phyloP scores from a whole-genome alignment of 2,113 vertebrate species.

The Glaucomys volans region DNA sequence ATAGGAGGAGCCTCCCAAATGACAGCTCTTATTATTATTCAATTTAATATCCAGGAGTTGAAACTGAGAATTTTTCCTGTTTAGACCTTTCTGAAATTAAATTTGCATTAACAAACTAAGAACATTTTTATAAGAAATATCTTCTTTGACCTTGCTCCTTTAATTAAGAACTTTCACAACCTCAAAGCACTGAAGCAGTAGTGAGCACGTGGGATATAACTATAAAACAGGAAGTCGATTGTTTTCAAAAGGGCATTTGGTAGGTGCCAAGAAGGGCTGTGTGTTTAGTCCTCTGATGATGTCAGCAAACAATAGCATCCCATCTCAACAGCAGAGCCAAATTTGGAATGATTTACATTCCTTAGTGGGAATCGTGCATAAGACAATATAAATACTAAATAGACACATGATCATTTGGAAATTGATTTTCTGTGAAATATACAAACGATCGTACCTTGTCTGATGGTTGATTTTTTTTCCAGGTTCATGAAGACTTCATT shows the following conservation, averaged over 20 bases:
- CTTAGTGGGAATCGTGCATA: not conserved
- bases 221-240: not conserved
- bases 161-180: not conserved
- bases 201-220: too few relatives aligned
- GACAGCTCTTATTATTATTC: not conserved
- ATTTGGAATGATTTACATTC: not conserved
- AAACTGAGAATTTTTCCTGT: not conserved
- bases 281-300: not conserved
- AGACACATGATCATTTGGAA: not conserved
- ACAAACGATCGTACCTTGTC: constrained; percentile 86
- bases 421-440: not conserved
- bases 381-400: not conserved
- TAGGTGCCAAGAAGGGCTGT: not conserved
- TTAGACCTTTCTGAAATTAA: not conserved
- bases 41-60: not conserved
- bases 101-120: not conserved
- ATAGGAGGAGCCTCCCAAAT: not conserved
- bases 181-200: not conserved
- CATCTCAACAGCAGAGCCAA: not conserved
- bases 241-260: not conserved
- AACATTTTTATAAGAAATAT: not conserved
- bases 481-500: constrained; percentile 95
- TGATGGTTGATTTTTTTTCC: constrained; percentile 87
- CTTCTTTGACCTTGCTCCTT: not conserved
- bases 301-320: not conserved